Conservation (phyloP, 2,888 invertebrate genomes). For the Lingula anatina region DNA sequence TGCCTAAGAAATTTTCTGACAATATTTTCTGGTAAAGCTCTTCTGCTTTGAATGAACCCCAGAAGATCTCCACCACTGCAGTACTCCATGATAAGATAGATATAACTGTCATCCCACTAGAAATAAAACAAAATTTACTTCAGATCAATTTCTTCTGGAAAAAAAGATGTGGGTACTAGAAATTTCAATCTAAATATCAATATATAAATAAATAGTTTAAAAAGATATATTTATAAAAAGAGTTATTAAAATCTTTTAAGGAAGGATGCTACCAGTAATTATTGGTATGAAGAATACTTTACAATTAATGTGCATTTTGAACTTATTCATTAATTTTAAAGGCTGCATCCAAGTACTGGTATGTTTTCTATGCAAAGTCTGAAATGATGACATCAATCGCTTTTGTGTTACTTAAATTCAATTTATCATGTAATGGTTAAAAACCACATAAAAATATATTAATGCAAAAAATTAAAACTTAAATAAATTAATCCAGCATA, state of each 20-base stretch:
- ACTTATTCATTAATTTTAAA: constrained; percentile 62
- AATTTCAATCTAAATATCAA: too few relatives aligned
- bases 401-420: too few relatives aligned
- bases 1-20: constrained; percentile 76
- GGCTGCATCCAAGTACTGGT: too few relatives aligned
- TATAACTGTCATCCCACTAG: constrained; percentile 61
- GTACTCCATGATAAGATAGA: constrained; percentile 82
- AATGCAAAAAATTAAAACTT: too few relatives aligned
- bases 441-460: too few relatives aligned
- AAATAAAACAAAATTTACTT: constrained; percentile 18
- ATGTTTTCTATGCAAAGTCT: too few relatives aligned
- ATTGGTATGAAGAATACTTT: constrained; percentile 75
- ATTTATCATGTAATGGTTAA: too few relatives aligned
- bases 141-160: background rate
- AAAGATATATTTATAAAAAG: constrained; percentile 68
- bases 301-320: constrained; percentile 76
- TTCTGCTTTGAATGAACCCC: constrained; percentile 62
- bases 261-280: constrained; percentile 38
- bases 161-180: too few relatives aligned
- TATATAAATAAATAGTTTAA: too few relatives aligned
- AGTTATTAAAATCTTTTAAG: constrained; percentile 59
- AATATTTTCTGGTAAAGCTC: constrained; percentile 53
- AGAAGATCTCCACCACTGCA: constrained; percentile 81
- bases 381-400: too few relatives aligned
- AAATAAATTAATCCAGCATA: too few relatives aligned